These are phyloP conservation scores for Phylloscopus trochilus DNA, from an alignment of 2,113 vertebrate species.

Conservation along the genomic window DNA sequence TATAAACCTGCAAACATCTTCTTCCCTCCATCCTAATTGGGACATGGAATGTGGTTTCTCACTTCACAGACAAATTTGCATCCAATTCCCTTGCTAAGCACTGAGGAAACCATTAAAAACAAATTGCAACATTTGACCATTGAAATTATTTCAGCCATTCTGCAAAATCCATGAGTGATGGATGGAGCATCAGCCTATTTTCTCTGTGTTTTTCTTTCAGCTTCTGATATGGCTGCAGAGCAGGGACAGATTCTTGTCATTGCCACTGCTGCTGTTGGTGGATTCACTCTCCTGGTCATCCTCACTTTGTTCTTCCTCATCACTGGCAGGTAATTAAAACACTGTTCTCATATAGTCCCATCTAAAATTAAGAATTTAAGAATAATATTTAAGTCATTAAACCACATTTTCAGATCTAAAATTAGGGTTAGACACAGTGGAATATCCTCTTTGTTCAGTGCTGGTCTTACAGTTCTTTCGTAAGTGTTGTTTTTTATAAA, in stretches of 20 bases:
- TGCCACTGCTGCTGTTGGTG: conserved; percentile 90
- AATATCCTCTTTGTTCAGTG: neutral
- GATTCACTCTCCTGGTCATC: conserved; percentile 93
- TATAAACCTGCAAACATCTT: neutral
- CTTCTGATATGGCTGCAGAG: conserved; percentile 89
- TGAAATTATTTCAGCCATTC: neutral
- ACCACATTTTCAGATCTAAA: neutral
- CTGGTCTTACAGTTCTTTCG: neutral
- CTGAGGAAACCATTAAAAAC: neutral
- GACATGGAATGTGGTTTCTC: neutral
- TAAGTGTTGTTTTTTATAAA: neutral
- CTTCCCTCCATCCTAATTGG: neutral
- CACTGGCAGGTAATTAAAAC: conserved; percentile 86
- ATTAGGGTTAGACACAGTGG: neutral
- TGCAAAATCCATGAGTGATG: neutral
- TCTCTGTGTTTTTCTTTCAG: conserved; percentile 72
- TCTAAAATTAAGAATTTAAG: neutral
- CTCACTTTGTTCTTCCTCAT: conserved; percentile 95
- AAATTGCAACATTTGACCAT: neutral
- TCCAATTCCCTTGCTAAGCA: neutral
- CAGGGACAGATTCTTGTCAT: conserved; percentile 94
- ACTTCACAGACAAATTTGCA: accelerated
- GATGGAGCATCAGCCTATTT: neutral
- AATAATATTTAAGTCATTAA: neutral
- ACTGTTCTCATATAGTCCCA: neutral